Conservation (phyloP, 2,888 invertebrate species). For the Eupithecia insigniata region DNA sequence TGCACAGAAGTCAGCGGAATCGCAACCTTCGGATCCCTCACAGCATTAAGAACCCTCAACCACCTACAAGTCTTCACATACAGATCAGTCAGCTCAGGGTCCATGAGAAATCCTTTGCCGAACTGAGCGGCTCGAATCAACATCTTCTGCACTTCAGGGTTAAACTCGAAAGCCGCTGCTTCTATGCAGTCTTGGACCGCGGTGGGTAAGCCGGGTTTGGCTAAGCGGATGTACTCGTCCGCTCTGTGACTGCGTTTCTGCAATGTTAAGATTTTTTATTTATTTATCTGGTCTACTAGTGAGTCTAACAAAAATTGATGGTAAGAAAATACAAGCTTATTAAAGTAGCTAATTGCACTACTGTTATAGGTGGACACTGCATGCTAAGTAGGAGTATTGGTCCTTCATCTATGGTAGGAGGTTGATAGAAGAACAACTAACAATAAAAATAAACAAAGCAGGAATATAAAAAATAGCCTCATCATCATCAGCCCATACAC, state of each 20-base stretch:
- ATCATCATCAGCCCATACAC: too few species aligned
- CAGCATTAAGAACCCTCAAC: constrained; percentile 94
- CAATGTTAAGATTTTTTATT: background rate
- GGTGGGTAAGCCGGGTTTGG: constrained; percentile 90
- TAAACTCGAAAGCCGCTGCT: constrained; percentile 96
- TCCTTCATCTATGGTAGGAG: too few species aligned
- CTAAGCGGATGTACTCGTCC: constrained; percentile 96
- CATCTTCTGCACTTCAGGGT: constrained; percentile 93
- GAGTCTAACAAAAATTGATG: too few species aligned
- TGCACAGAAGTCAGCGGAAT: constrained; percentile 95
- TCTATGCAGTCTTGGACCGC: constrained; percentile 96
- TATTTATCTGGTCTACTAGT: too few species aligned
- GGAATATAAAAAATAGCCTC: too few species aligned
- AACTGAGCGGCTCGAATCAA: constrained; percentile 96
- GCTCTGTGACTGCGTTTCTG: constrained; percentile 95
- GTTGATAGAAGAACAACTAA: too few species aligned
- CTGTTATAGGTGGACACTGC: too few species aligned
- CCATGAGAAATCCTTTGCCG: constrained; percentile 95
- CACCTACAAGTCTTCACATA: constrained; percentile 94
- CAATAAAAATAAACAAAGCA: too few species aligned
- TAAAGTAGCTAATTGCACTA: too few species aligned
- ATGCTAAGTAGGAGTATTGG: too few species aligned
- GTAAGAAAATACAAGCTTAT: too few species aligned
- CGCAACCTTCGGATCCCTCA: constrained; percentile 92
- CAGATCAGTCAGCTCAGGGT: constrained; percentile 87